Evolutionary conservation across 2,888 invertebrate genomes (phyloP), one percentile per base, ranked within the genome.

Genomic region (Cephus pygmeus): DNA sequence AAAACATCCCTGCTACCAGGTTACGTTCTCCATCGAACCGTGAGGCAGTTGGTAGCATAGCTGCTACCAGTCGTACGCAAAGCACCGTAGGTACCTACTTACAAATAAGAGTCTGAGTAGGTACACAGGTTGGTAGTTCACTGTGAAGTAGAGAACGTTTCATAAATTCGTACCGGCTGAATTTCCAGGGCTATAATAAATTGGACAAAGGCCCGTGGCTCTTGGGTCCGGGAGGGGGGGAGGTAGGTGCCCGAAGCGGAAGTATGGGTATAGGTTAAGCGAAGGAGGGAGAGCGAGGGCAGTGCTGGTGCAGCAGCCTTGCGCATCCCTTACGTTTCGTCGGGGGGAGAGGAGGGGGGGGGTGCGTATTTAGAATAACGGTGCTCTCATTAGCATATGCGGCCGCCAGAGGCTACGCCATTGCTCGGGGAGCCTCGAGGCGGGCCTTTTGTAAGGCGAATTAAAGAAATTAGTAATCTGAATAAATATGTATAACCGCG

Each of bases 101-200:
- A 56, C 56, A 56, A 56, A 23, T 56, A 56, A 56, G 56, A 56
- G 56, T 56, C 56, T 56, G 56, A 56, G 56, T 56, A 56, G 56
- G 56, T 56, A 56, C 56, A 56, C 56, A 56, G 56, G 56, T 56
- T 56, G 56, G 56, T 56, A 56, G 56, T 56, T 56, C 56, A 56
- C 56, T 56, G 56, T 56, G 56, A 56, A 56, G 56, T 56, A 56
- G 56, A 56, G 56, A 56, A 23, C 56, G 56, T 56, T 56, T 56
- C 56, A 9, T 56, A 76, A 76, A 79, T 79, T 81, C 77, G 81
- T 74, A n/a, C 34, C 30, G 33, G 34, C 12, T 74, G 34, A 85
- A 86, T 85, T 85, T 85, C 84, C 86, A 82, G 84, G 84, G 81
- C 80, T 83, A 85, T 85, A 85, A 86, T 85, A 86, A 87, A 87